A percentile compares a stretch with the other conserved stretches of the same genome.
These are phyloP conservation scores for Fissipunctia ypsillon DNA, from an alignment of 2,888 invertebrate genomes.

Conservation along the genomic window DNA sequence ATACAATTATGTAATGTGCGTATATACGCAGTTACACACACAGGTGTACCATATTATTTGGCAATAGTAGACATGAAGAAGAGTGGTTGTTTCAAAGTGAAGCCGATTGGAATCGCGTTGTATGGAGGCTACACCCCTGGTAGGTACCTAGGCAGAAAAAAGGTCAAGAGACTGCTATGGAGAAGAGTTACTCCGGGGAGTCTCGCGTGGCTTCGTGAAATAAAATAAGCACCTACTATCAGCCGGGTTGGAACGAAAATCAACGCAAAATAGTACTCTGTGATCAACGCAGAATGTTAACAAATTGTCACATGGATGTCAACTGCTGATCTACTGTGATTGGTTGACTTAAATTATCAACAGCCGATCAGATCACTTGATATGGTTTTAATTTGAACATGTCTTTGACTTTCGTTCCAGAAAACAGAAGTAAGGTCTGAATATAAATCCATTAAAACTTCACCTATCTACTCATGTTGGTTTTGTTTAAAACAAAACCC, in stretches of 20 bases:
- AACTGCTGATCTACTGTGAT: neutral
- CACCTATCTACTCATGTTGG: neutral
- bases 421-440: neutral
- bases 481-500: slow-evolving; percentile 8
- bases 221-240: neutral
- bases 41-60: too few species aligned
- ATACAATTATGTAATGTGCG: too few species aligned
- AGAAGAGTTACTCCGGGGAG: neutral
- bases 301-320: neutral
- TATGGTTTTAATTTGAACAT: neutral
- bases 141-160: neutral
- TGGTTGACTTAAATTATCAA: neutral
- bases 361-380: neutral
- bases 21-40: too few species aligned
- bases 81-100: too few species aligned
- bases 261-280: neutral
- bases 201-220: neutral
- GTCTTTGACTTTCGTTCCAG: neutral
- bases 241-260: neutral
- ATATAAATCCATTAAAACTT: too few species aligned
- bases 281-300: too few species aligned
- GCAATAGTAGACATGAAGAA: too few species aligned
- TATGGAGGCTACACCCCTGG: too few species aligned
- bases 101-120: too few species aligned
- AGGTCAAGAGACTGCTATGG: neutral